Conservation (phyloP, 2,888 invertebrate species). For the Napeogenes sylphis region DNA sequence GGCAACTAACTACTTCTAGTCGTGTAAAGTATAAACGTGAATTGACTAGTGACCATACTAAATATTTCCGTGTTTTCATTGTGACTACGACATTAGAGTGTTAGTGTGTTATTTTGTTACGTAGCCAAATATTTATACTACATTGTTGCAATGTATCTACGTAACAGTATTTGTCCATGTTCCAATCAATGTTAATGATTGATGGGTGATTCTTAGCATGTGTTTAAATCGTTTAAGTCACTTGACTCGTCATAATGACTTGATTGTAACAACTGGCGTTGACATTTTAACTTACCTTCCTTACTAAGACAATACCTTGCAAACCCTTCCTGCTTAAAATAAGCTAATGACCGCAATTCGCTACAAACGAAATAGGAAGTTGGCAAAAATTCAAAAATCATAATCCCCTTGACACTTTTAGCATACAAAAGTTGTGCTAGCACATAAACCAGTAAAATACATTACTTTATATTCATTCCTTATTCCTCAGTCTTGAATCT, state of each 20-base stretch:
- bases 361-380: neutral
- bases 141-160: too few species aligned
- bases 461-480: slow-evolving; percentile 23
- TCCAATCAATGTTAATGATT: too few species aligned
- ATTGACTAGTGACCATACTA: neutral
- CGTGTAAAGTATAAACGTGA: slow-evolving; percentile 5
- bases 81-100: neutral
- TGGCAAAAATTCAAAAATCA: neutral
- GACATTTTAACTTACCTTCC: too few species aligned
- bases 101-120: neutral
- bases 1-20: neutral
- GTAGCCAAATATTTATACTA: slow-evolving; percentile 1
- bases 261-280: too few species aligned
- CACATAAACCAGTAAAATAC: neutral
- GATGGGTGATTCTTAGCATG: too few species aligned
- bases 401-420: neutral
- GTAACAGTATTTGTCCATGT: too few species aligned
- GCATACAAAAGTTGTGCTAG: neutral
- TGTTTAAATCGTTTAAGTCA: too few species aligned
- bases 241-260: too few species aligned
- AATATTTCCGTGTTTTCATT: slow-evolving; percentile 4
- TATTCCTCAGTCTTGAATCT: slow-evolving; percentile 25
- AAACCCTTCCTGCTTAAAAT: too few species aligned
- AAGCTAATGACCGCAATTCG: too few species aligned
- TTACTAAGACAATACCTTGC: too few species aligned